Percentiles rank a stretch among this genome's conserved stretches.
Conservation (phyloP, 2,797 vertebrate species). For the Eupleurogrammus muticus region DNA sequence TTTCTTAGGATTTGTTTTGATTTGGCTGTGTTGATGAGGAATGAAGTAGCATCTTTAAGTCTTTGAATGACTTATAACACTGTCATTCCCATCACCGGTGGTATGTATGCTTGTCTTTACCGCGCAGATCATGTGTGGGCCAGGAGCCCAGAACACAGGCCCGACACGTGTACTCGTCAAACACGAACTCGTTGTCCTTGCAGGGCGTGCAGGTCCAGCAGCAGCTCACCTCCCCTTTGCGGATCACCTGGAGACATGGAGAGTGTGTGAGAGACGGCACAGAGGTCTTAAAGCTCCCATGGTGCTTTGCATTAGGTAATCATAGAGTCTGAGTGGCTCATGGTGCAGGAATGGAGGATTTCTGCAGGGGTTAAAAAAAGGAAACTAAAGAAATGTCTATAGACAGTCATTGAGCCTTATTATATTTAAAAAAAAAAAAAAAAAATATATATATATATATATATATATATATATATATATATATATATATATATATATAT, state of each 20-base stretch:
- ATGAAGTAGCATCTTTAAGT: no score
- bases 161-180: slow-evolving; percentile 96
- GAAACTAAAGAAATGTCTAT: not conserved
- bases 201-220: slow-evolving; percentile 99
- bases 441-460: no score
- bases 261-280: slow-evolving; percentile 17
- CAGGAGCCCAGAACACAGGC: slow-evolving; percentile 94
- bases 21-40: no score
- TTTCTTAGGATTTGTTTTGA: no score
- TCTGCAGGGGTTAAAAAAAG: slow-evolving; percentile 37
- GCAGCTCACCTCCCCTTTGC: slow-evolving; percentile 99
- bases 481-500: no score
- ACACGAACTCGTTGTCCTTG: slow-evolving; percentile 98
- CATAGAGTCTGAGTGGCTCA: slow-evolving; percentile 51
- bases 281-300: slow-evolving; percentile 64
- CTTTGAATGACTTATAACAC: no score
- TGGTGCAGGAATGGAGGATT: slow-evolving; percentile 36
- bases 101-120: slow-evolving; percentile 74
- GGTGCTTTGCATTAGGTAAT: slow-evolving; percentile 63
- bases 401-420: slow-evolving; percentile 4
- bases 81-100: no score
- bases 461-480: no score
- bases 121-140: slow-evolving; percentile 95
- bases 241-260: slow-evolving; percentile 89
- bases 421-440: no score